Percentiles rank a stretch among this genome's conserved stretches.
phyloP scores from a whole-genome alignment of 2,888 invertebrate genomes.

The Noctuana brunneofusca region DNA sequence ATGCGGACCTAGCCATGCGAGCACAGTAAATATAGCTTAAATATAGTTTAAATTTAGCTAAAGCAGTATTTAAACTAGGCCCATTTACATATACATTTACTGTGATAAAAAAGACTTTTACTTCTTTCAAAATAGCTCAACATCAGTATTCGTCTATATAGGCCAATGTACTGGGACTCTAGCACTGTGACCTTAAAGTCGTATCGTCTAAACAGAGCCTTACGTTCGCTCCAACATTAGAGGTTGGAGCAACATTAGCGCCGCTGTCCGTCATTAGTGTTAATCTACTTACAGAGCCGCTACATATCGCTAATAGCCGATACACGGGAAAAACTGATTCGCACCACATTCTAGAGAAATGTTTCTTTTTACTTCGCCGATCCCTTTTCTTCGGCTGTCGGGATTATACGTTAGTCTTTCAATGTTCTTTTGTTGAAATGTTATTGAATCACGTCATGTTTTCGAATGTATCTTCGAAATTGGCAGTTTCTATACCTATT shows the following conservation, averaged over 20 bases:
- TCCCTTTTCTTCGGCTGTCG: neutral
- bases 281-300: constrained; percentile 49
- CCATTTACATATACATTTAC: too few relatives aligned
- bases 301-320: constrained; percentile 12
- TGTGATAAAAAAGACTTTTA: too few relatives aligned
- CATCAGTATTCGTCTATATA: too few relatives aligned
- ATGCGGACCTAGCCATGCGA: too few relatives aligned
- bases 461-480: neutral
- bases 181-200: neutral
- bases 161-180: too few relatives aligned
- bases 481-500: too few relatives aligned
- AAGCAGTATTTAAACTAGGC: too few relatives aligned
- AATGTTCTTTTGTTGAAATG: neutral
- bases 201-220: neutral
- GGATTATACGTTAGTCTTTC: neutral
- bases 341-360: constrained; percentile 12
- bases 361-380: neutral
- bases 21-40: too few relatives aligned
- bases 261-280: constrained; percentile 57
- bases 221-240: constrained; percentile 15
- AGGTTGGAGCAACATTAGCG: constrained; percentile 50
- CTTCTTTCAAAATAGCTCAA: too few relatives aligned
- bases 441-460: neutral
- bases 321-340: constrained; percentile 32
- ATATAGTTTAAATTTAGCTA: too few relatives aligned